Evolutionary conservation across 2,888 invertebrate genomes (phyloP).

Genomic region (Colostygia pectinataria): DNA sequence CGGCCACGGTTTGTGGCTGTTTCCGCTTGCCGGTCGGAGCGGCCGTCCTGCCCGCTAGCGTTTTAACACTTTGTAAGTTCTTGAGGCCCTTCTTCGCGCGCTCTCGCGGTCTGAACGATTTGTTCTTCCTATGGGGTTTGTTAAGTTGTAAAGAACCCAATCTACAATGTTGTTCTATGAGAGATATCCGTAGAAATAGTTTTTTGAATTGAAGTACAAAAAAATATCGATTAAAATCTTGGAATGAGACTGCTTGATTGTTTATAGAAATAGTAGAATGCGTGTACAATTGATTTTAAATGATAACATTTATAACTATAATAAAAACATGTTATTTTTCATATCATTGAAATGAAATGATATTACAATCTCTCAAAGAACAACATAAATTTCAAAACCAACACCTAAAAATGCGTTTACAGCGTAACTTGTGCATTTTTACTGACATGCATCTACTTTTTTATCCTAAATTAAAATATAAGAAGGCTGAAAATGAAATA

Average conservation of each 20-base stretch:
- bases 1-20: conserved; percentile 95
- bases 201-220: neutral
- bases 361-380: conserved; percentile 35
- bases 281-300: neutral
- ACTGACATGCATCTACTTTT: conserved; percentile 40
- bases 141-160: neutral
- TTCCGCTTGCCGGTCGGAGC: conserved; percentile 87
- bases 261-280: neutral
- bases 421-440: conserved; percentile 34
- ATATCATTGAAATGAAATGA: neutral
- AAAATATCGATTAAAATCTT: neutral
- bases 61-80: conserved; percentile 96
- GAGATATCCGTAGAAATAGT: conserved; percentile 6
- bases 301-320: no score
- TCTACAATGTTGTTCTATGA: conserved; percentile 27
- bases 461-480: conserved; percentile 1
- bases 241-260: neutral
- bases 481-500: neutral
- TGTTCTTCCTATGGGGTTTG: conserved; percentile 89
- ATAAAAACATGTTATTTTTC: no score
- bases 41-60: conserved; percentile 90
- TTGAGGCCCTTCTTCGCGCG: conserved; percentile 93
- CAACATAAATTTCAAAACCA: conserved; percentile 32
- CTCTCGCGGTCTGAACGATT: conserved; percentile 94
- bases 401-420: conserved; percentile 36